Base-by-base conservation (phyloP, 2,888 invertebrate species). In the Eristalis arbustorum region DNA sequence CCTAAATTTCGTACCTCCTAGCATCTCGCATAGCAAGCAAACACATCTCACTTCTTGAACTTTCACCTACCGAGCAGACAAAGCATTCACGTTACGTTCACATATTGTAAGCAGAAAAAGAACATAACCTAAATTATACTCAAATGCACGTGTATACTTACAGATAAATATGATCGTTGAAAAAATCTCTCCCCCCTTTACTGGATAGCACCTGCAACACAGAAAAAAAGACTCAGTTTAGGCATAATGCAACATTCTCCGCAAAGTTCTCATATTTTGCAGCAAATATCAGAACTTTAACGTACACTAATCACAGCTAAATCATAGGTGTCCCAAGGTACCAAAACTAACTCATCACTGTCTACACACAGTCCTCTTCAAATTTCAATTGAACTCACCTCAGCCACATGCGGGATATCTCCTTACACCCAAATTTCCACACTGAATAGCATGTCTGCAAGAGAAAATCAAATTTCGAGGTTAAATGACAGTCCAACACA, bases 301-400 rank as follows among this genome's bases (percentile, higher is more conserved):
- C 89, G 90, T 91, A 91, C 91, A 90, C 91, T 90, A 91, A 92
- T 92, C 91, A 92, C 84, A 83, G 83, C 42, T 88, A 88, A 25
- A 89, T 92, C 92, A 92, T 91, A 92, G 91, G 92, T 92, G 92
- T 92, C 92, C 92, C 92, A 92, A 92, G 92, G 91, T 91, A 91
- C 91, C 62, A 89, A 90, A 77, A 77, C 25, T 89, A 89, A 71
- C 22, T 91, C 91, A 91, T 91, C 91, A 91, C 62, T 23, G 49
- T 49, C 18, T 18, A n/a, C 2, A 8, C 6, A 18, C 1, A 25
- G 25, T 18, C 18, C 6, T 8, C 6, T 6, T 31, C 18, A 49
- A 49, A 49, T 2, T 8, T 18, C 6, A 2, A 0, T 18, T 49
- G 2, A 49, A 49, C 49, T 49, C 8, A 49, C 49, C 49, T 49